Evolutionary conservation across 2,888 invertebrate genomes (phyloP), one percentile per base, ranked within the genome.

Genomic region (Tetranychus piercei): DNA sequence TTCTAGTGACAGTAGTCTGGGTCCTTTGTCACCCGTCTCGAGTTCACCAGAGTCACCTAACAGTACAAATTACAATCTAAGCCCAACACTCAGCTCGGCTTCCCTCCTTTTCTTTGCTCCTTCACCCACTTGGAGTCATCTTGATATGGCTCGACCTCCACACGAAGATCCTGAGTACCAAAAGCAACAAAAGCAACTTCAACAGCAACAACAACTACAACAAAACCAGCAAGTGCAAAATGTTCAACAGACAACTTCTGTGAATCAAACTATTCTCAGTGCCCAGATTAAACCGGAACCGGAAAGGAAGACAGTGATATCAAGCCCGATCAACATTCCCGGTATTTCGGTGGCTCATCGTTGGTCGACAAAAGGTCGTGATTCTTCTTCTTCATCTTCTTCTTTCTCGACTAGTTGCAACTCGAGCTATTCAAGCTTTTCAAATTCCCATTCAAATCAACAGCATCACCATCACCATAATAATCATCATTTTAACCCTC

Each of bases 71-170:
- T 44, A 23, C 44, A 71, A 34, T 44, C 20, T 69, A 20, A 44
- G 44, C 72, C 75, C 73, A 71, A 74, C 69, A 73, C 77, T 72
- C 88, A 71, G 71, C 43, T 44, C 44, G n/a, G 34, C 43, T 15
- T 34, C 43, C 74, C 74, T 44, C n/a, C 55, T 64, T 34, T 74
- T 76, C 66, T 78, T 77, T 66, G 76, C 76, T 70, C 75, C 78
- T 22, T 77, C 78, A 43, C 91, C 79, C 92, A 94, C 84, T n/a
- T 76, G 77, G 71, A 77, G 77, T 66, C 79, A 79, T 64, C 88
- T 92, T 80, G 94, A 94, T 85, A 93, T 94, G 93, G 92, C 91
- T 77, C 87, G 93, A 80, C 94, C 94, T 76, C 92, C 92, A 72
- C 91, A 92, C 83, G 94, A 94, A 85, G 84, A 84, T 82, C 79